Conservation (phyloP, 2,113 vertebrate species). For the Myrmophylax atrothorax region DNA sequence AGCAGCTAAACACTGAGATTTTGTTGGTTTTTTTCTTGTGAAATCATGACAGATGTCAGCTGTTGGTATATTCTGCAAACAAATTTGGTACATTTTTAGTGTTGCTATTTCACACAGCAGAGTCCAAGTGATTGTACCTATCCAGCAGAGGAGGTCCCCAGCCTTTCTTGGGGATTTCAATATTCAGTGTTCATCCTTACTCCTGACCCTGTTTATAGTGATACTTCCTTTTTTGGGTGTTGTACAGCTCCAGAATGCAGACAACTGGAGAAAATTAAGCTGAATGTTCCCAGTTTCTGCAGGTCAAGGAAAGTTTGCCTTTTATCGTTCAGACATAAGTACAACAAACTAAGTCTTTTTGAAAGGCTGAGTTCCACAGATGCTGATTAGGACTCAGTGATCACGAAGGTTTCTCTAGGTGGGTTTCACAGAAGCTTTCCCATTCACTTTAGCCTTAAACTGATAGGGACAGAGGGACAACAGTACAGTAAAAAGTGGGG, state of each 20-base stretch:
- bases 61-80: neutral
- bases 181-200: neutral
- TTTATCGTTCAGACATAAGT: constrained; percentile 19
- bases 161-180: neutral
- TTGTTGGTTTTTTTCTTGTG: neutral
- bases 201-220: neutral
- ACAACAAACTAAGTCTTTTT: neutral
- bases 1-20: constrained; percentile 13
- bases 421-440: neutral
- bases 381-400: neutral
- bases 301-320: constrained; percentile 62
- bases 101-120: neutral
- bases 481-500: accelerated
- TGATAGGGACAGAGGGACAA: neutral
- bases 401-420: neutral
- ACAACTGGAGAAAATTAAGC: constrained; percentile 41
- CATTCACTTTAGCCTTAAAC: neutral
- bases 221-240: constrained; percentile 36
- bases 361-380: constrained; percentile 6
- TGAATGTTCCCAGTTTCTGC: constrained; percentile 28
- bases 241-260: neutral
- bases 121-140: neutral
- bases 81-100: neutral
- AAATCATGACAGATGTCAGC: constrained; percentile 25
- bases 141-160: neutral